phyloP scores from a whole-genome alignment of 2,113 vertebrate species.

The Brachypodius melanocephalos region DNA sequence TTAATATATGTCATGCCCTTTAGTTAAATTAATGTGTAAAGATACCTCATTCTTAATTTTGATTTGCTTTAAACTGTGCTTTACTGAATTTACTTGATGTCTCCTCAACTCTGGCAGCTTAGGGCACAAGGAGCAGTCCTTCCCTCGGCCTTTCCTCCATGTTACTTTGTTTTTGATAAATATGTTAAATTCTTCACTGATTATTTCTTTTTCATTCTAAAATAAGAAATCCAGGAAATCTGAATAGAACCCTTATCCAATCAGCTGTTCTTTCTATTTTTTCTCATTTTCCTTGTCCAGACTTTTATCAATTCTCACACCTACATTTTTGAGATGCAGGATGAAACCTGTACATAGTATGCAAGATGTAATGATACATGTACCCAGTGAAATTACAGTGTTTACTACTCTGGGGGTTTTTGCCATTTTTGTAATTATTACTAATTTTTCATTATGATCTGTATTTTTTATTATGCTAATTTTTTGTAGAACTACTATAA shows the following conservation, averaged over 20 bases:
- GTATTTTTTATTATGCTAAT: neutral
- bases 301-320: neutral
- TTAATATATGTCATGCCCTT: neutral
- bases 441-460: neutral
- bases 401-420: fast-evolving
- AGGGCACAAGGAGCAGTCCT: neutral
- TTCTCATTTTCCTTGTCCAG: neutral
- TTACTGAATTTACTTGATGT: neutral
- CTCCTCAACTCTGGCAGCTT: neutral
- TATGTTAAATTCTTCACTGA: neutral
- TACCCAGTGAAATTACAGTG: neutral
- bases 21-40: neutral
- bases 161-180: neutral
- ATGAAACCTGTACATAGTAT: neutral
- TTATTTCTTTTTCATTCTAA: neutral
- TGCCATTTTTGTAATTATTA: neutral
- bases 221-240: neutral
- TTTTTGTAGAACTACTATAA: neutral
- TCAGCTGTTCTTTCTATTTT: neutral
- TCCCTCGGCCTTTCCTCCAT: neutral
- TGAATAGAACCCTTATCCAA: neutral
- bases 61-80: neutral
- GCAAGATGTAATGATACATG: neutral
- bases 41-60: neutral
- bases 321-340: neutral